These are phyloP conservation scores for Sturmia bella DNA, from an alignment of 2,888 invertebrate species.

Conservation along the genomic window DNA sequence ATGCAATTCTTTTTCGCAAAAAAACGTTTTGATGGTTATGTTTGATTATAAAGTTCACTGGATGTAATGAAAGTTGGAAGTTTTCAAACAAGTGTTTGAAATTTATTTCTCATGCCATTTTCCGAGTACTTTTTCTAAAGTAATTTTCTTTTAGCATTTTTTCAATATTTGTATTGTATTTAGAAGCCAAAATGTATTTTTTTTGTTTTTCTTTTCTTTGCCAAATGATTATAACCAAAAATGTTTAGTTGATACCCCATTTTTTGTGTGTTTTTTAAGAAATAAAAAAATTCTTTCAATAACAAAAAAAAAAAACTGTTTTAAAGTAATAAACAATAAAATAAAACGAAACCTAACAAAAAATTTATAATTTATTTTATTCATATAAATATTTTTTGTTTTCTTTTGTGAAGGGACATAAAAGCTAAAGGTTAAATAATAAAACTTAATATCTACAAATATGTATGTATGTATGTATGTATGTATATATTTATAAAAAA, in stretches of 20 bases:
- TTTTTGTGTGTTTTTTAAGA: conserved; percentile 53
- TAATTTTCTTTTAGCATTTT: conserved; percentile 27
- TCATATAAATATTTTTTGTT: conserved; percentile 57
- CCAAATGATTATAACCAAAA: conserved; percentile 68
- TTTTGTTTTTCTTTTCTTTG: conserved; percentile 59
- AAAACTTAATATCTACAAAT: conserved; percentile 58
- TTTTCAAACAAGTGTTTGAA: no score
- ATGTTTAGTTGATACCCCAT: conserved; percentile 66
- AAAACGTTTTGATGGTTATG: no score
- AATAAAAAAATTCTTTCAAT: not conserved
- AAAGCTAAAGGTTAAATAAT: conserved; percentile 57
- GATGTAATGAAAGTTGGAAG: no score
- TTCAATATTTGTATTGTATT: conserved; percentile 1
- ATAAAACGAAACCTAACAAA: conserved; percentile 42
- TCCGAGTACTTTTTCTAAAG: not conserved
- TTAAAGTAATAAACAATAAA: conserved; percentile 10
- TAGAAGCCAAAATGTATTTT: conserved; percentile 51
- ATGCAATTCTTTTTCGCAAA: no score
- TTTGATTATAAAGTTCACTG: no score
- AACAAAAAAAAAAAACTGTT: conserved; percentile 22
- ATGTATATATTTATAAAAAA: conserved; percentile 57
- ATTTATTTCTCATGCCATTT: not conserved
- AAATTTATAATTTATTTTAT: conserved; percentile 48
- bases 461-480: conserved; percentile 24
- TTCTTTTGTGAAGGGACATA: conserved; percentile 55